Conservation (phyloP, 2,888 invertebrate species). For the Morinoia aosen region DNA sequence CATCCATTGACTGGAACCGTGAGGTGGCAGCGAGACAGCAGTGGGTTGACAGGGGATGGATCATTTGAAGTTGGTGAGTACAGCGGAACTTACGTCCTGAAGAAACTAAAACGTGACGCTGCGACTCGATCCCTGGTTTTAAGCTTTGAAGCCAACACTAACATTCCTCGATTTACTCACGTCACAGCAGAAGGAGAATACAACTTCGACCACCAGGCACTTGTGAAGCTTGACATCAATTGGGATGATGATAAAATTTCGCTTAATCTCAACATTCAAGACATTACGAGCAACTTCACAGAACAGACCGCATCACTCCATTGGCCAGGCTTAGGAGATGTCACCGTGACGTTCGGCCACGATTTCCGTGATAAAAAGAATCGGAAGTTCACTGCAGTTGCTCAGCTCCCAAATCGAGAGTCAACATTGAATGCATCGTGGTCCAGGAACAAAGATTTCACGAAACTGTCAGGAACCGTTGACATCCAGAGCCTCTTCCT, state of each 20-base stretch:
- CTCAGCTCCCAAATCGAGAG: slow-evolving; percentile 48
- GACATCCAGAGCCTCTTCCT: slow-evolving; percentile 58
- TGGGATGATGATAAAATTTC: slow-evolving; percentile 44
- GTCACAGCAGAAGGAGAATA: slow-evolving; percentile 56
- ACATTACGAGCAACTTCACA: slow-evolving; percentile 56
- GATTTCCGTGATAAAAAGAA: slow-evolving; percentile 58
- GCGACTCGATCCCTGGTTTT: slow-evolving; percentile 46
- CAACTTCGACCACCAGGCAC: slow-evolving; percentile 55
- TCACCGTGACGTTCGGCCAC: slow-evolving; percentile 59
- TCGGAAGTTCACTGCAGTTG: slow-evolving; percentile 56
- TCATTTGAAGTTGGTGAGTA: slow-evolving; percentile 53
- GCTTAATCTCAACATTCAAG: slow-evolving; percentile 55
- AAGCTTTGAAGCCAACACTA: slow-evolving; percentile 55
- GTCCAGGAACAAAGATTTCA: slow-evolving; percentile 57
- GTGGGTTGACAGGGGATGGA: slow-evolving; percentile 56
- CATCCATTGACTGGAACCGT: slow-evolving; percentile 55
- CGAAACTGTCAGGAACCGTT: slow-evolving; percentile 55
- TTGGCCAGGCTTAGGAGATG: slow-evolving; percentile 35
- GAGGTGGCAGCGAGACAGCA: slow-evolving; percentile 56
- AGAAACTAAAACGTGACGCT: slow-evolving; percentile 47
- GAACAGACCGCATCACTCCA: slow-evolving; percentile 56
- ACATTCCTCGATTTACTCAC: slow-evolving; percentile 52
- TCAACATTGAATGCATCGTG: slow-evolving; percentile 56
- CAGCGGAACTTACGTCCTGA: slow-evolving; percentile 56
- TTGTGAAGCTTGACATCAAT: slow-evolving; percentile 53